Evolutionary conservation across 2,888 invertebrate species (phyloP).

Genomic region (Tethea ocularis): DNA sequence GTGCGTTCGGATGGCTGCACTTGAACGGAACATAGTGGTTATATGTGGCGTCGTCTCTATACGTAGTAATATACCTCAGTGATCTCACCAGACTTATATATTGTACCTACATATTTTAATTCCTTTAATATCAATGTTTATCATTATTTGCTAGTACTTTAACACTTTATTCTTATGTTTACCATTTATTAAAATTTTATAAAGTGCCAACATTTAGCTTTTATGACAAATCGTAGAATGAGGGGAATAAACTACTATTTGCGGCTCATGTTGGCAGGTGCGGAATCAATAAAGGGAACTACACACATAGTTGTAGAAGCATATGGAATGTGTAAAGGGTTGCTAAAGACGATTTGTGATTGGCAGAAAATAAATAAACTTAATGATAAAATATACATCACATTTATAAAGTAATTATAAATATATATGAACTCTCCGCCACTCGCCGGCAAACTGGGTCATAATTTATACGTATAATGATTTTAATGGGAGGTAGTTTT

Average conservation of each 20-base stretch:
- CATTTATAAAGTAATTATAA: background rate
- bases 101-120: too few relatives aligned
- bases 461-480: background rate
- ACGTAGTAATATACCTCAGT: too few relatives aligned
- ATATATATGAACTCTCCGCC: background rate
- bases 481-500: constrained; percentile 1
- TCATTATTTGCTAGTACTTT: too few relatives aligned
- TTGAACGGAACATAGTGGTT: too few relatives aligned
- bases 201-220: background rate
- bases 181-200: too few relatives aligned
- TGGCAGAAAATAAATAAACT: too few relatives aligned
- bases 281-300: too few relatives aligned
- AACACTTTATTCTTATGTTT: too few relatives aligned
- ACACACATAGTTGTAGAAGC: background rate
- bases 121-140: too few relatives aligned
- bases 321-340: background rate
- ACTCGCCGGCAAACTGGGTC: background rate
- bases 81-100: too few relatives aligned
- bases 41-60: too few relatives aligned
- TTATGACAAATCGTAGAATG: background rate
- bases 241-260: background rate
- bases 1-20: too few relatives aligned
- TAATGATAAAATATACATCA: background rate
- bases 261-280: background rate
- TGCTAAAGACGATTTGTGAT: background rate